phyloP scores from a whole-genome alignment of 2,113 vertebrate genomes.

The Bambusicola thoracicus region DNA sequence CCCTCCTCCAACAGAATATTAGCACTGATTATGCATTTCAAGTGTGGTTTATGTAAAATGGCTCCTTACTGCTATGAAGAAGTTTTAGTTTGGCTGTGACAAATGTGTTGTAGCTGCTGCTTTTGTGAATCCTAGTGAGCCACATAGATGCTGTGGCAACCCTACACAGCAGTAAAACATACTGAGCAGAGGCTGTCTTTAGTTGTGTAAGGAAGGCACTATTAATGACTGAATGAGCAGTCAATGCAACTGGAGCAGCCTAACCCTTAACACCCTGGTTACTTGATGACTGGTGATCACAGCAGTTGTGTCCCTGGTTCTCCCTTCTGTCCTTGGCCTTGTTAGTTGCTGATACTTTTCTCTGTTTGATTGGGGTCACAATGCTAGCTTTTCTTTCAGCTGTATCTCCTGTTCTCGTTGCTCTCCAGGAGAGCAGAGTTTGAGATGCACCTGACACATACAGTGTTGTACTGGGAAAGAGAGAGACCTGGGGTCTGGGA shows the following conservation, averaged over 20 bases:
- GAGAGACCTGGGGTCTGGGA: background rate
- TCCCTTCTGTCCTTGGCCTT: background rate
- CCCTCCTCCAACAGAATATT: background rate
- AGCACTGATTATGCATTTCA: rapidly evolving
- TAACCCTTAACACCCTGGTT: background rate
- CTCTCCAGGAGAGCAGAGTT: background rate
- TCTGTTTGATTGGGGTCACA: background rate
- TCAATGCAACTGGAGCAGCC: background rate
- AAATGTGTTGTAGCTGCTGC: background rate
- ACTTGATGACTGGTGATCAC: background rate
- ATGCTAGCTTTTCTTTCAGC: background rate
- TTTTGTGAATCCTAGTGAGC: background rate
- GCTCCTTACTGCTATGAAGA: background rate
- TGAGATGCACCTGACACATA: background rate
- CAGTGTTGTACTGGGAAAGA: background rate
- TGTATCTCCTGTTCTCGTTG: background rate
- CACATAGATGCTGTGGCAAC: background rate
- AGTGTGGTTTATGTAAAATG: rapidly evolving
- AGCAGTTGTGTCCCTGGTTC: background rate
- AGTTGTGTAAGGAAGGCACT: background rate
- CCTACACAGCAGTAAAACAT: background rate
- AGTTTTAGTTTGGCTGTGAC: background rate
- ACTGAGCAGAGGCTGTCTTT: background rate
- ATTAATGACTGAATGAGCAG: background rate
- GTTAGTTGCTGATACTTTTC: background rate